Base-by-base conservation (phyloP, 2,113 vertebrate species). In the Epinephelus moara region DNA sequence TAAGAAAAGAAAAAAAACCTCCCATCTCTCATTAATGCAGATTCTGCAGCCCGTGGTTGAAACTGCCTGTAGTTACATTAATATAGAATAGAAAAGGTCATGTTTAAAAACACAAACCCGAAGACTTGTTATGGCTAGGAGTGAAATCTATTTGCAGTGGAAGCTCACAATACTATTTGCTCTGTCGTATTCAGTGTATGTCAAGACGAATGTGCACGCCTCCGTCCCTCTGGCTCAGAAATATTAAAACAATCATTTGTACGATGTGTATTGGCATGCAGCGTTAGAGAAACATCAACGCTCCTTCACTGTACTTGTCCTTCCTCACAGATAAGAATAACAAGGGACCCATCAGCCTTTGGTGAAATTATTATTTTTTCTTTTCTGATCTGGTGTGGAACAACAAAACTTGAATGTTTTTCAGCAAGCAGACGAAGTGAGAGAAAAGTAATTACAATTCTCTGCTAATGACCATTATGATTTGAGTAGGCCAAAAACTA, bases 81-180 rank as follows among this genome's bases (percentile, higher is more conserved):
- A 89, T 92, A 82, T 73, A 79, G 86, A 64, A 92, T n/a, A 71
- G 82, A 86, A 95, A 95, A 95, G 93, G 92, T 94, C 94, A 94
- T 93, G 90, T 88, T 90, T 88, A 87, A 88, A 93, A 91, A 79
- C 72, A 89, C 84, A 90, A 90, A 88, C 55, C 69, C 67, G 17
- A 33, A 76, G 70, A 81, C 83, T 90, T 89, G 81, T 87, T 90
- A 79, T 89, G 67, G 81, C 90, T 77, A 70, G 18, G 66, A 85
- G 72, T 71, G 82, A 67, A 88, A 85, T 88, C 77, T 86, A 33
- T 89, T 91, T 91, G 61, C 83, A 21, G 21, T 40, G 9, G 37
- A 61, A 56, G 70, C 66, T 85, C 60, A 63, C 37, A 77, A 68
- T 55, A 37, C 45, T 74, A 25, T 79, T 84, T 83, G 62, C 30